phyloP scores from a whole-genome alignment of 1,140 invertebrate genomes.

The Cydia splendana region DNA sequence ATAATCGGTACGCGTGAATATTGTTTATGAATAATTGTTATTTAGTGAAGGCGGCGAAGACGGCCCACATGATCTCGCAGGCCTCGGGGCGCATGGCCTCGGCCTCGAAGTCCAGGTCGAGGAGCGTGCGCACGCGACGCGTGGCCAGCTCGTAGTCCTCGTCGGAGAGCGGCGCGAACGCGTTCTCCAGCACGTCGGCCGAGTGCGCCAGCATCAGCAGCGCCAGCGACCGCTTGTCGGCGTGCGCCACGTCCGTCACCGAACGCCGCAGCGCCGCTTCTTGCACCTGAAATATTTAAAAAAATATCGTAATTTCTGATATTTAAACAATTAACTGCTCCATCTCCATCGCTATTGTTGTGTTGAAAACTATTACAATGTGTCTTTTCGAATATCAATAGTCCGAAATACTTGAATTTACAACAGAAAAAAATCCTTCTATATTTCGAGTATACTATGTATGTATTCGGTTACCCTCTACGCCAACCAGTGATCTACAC shows the following conservation, averaged over 20 bases:
- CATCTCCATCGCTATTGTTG: no score
- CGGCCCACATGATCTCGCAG: constrained; percentile 98
- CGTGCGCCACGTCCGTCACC: constrained; percentile 98
- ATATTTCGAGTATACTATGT: no score
- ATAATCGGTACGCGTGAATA: not conserved
- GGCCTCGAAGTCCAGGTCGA: constrained; percentile 98
- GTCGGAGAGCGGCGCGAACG: constrained; percentile 98
- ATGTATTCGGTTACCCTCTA: no score
- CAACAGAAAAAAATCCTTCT: no score
- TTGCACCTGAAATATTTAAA: constrained; percentile 94
- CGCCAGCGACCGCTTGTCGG: constrained; percentile 96
- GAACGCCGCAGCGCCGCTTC: constrained; percentile 97
- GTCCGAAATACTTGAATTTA: no score
- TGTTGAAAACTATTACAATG: no score
- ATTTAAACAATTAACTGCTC: no score
- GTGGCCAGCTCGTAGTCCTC: constrained; percentile 99
- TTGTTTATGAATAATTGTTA: constrained; percentile 77
- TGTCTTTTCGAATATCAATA: no score
- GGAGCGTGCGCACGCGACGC: constrained; percentile 95
- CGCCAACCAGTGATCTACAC: no score
- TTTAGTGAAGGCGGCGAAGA: constrained; percentile 99
- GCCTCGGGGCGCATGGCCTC: constrained; percentile 93
- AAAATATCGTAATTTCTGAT: no score
- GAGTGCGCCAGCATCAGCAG: constrained; percentile 97
- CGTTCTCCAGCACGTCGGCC: constrained; percentile 99